Base-by-base conservation (phyloP, 2,113 vertebrate species). In the Hydrolagus affinis region DNA sequence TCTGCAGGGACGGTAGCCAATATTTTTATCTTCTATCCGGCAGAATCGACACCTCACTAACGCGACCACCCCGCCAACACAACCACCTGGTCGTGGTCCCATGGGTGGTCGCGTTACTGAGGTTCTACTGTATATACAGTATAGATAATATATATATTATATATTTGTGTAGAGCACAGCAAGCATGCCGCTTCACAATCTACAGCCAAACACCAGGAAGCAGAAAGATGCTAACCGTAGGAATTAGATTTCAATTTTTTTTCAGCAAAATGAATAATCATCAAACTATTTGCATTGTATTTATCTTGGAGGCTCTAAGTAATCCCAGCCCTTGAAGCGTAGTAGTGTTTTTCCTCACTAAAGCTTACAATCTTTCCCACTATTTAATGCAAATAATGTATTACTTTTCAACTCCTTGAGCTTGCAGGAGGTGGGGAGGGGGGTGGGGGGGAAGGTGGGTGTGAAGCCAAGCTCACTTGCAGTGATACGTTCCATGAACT, bases 401-500 rank as follows among this genome's bases (percentile, higher is more conserved):
- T 56, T 57, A 75, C 73, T 75, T 19, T 56, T 56, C 1, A 75
- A 8, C 17, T 56, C 73, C 32, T 75, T 44, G 28, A 60, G n/a
- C 57, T 62, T 64, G n/a, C 7, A 28, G 28, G n/a, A n/a, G n/a
- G n/a, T n/a, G n/a, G n/a, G n/a, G n/a, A n/a, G n/a, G n/a, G n/a
- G n/a, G n/a, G n/a, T n/a, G n/a, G n/a, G n/a, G n/a, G n/a, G n/a
- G n/a, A n/a, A n/a, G n/a, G 11, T 12, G 59, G 23, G n/a, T n/a
- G 15, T 62, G 14, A 21, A 86, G 66, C 10, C 32, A 74, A 87
- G 85, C 15, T 25, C 17, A 72, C 60, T 71, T 44, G 11, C 44
- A 80, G 70, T 28, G 12, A 72, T 88, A 86, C 6, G n/a, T 87
- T 15, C 4, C 23, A 75, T 66, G 70, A 90, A 89, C 85, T 28